Conservation (phyloP, 2,888 invertebrate species). For the Lucinisca nassula region DNA sequence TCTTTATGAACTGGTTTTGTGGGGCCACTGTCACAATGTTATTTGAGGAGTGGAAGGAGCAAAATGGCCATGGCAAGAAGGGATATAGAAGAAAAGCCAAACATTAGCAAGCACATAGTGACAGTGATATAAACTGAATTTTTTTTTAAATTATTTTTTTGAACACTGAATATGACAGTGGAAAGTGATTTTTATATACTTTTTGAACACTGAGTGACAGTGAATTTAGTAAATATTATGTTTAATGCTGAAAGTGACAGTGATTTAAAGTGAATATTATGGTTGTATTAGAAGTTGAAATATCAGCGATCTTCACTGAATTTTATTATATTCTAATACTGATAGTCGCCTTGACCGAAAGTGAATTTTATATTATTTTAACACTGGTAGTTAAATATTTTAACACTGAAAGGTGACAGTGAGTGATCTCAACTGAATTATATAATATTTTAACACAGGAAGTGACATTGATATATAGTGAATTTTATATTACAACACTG, state of each 20-base stretch:
- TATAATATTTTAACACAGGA: neutral
- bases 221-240: neutral
- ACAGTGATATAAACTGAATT: too few relatives aligned
- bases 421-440: neutral
- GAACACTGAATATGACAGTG: too few relatives aligned
- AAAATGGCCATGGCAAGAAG: constrained; percentile 2
- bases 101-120: too few relatives aligned
- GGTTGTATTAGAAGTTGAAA: neutral
- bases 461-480: neutral
- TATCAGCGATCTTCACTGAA: neutral
- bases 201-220: too few relatives aligned
- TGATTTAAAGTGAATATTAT: neutral
- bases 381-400: neutral
- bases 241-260: neutral
- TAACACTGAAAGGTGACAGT: neutral
- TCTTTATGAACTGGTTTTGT: constrained; percentile 2
- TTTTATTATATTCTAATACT: neutral
- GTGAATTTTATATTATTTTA: neutral
- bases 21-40: neutral
- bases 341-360: neutral
- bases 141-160: too few relatives aligned
- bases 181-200: too few relatives aligned
- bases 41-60: neutral
- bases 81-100: constrained; percentile 2
- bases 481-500: too few relatives aligned